Percentiles rank a stretch among this genome's conserved stretches.
phyloP scores from a whole-genome alignment of 2,797 vertebrate species.

The Malacoctenus gilli region DNA sequence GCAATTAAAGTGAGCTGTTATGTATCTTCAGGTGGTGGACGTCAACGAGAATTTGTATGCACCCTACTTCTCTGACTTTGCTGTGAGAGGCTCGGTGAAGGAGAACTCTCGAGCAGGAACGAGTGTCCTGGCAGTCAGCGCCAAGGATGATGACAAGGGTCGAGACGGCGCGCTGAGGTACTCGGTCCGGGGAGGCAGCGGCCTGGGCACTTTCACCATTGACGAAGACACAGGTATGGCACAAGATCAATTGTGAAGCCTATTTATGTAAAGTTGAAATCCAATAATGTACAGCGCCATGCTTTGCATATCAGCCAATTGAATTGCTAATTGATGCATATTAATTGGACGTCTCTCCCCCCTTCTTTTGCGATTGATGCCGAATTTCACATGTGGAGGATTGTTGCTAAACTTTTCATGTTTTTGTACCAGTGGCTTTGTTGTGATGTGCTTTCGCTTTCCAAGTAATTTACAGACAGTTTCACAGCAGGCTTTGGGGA shows the following conservation, averaged over 20 bases:
- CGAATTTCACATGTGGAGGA: not conserved
- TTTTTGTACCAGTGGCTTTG: slow-evolving; percentile 3
- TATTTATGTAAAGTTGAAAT: slow-evolving; percentile 71
- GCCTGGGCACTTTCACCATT: slow-evolving; percentile 92
- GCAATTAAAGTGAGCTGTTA: slow-evolving; percentile 27
- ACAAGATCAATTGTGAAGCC: slow-evolving; percentile 63
- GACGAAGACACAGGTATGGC: slow-evolving; percentile 95
- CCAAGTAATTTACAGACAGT: slow-evolving; percentile 2
- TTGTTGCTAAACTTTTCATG: not conserved
- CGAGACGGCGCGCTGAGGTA: slow-evolving; percentile 90
- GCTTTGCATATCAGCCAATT: slow-evolving; percentile 43
- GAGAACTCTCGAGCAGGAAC: slow-evolving; percentile 92
- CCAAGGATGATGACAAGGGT: slow-evolving; percentile 90
- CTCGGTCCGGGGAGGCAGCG: slow-evolving; percentile 91
- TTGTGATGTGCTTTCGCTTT: slow-evolving; percentile 2
- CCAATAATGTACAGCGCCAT: slow-evolving; percentile 43
- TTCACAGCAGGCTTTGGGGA: slow-evolving; percentile 12
- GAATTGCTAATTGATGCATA: slow-evolving; percentile 17
- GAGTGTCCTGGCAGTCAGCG: slow-evolving; percentile 88
- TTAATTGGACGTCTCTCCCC: slow-evolving; percentile 3
- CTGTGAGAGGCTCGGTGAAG: slow-evolving; percentile 87
- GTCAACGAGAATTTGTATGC: slow-evolving; percentile 95
- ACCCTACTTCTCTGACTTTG: slow-evolving; percentile 90
- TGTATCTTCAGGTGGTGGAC: slow-evolving; percentile 82
- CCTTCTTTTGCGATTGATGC: slow-evolving; percentile 1